Evolutionary conservation across 1,140 invertebrate species (phyloP), one percentile per base, ranked within the genome.

Genomic region (Steinernema khuongi): DNA sequence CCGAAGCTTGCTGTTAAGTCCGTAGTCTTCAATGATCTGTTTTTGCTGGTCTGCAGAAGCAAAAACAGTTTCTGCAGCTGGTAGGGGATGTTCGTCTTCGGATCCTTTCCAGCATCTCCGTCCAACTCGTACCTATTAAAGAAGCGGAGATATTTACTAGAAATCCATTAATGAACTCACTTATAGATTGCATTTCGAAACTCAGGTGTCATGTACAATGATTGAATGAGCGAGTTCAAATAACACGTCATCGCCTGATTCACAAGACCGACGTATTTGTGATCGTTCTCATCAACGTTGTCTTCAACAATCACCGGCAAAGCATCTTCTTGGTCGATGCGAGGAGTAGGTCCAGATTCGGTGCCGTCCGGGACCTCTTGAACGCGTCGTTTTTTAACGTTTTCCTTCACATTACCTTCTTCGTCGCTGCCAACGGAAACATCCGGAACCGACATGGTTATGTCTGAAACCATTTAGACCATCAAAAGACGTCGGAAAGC

Each of bases 171-270:
- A 70, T 60, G 67, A 26, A 73, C 66, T 76, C 79, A 88, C 87
- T 91, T 91, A 83, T 94, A 94, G 4, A 95, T 86, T 1, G 92
- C 91, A 87, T 96, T 96, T 33, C 93, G 88, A 84, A 96, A 94
- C 86, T 96, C 93, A n/a, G 94, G 93, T 1, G 93, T 95, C 92
- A 96, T 95, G 81, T 89, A 95, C 1, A 96, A 87, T 0, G 92
- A 91, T 87, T 96, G 93, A 0, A 96, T 87, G 29, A 95, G 86
- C 87, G 92, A 93, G 85, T 95, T 96, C 17, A 96, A 88, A 84
- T 95, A 95, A 85, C 93, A 95, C 0, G 93, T 95, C 92, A 94
- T 94, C 0, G 93, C 92, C 86, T 94, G 93, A 86, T 96, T 96
- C 0, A 94, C 92, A 32, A 96, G 87, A 36, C 93, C 93, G 7